phyloP scores from a whole-genome alignment of 2,113 vertebrate species.

The Corynorhinus townsendii region DNA sequence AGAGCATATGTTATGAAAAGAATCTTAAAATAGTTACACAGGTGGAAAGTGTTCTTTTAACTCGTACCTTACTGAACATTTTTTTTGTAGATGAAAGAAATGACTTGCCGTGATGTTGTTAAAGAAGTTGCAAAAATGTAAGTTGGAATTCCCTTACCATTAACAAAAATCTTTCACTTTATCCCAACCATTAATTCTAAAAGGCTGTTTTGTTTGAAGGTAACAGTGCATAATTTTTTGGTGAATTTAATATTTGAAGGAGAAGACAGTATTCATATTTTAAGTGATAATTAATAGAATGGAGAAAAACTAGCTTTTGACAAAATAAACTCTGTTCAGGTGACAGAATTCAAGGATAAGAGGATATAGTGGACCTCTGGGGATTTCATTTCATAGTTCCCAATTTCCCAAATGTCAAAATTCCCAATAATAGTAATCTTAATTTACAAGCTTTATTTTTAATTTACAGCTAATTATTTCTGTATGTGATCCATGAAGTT shows the following conservation, averaged over 20 bases:
- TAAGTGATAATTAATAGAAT: neutral
- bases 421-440: neutral
- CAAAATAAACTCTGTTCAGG: neutral
- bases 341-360: neutral
- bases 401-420: neutral
- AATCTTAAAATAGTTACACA: slow-evolving; percentile 1
- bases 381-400: neutral
- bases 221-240: neutral
- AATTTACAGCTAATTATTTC: neutral
- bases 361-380: neutral
- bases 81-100: slow-evolving; percentile 92
- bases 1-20: neutral
- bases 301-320: neutral
- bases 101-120: slow-evolving; percentile 97
- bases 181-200: neutral
- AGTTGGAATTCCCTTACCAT: slow-evolving; percentile 72
- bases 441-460: neutral
- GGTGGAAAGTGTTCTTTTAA: neutral
- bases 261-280: neutral
- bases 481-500: neutral
- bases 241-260: neutral
- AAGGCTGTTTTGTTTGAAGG: neutral
- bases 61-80: neutral
- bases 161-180: neutral
- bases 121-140: slow-evolving; percentile 99